These are phyloP conservation scores for Bellardia pandia DNA, from an alignment of 2,888 invertebrate genomes.

Conservation along the genomic window DNA sequence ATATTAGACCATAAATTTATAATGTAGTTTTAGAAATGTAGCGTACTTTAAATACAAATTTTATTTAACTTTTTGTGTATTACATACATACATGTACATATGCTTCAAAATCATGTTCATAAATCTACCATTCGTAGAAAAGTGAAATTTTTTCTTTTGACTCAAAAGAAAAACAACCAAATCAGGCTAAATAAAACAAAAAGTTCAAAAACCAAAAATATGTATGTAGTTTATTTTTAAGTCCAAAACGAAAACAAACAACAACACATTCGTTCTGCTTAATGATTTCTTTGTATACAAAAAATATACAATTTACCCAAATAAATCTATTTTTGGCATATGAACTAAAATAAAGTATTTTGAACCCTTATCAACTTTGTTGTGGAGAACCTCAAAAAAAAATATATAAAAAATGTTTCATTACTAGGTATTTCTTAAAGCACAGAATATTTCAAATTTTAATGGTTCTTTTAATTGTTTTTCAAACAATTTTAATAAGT, in stretches of 20 bases:
- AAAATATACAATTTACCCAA: constrained; percentile 11
- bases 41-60: neutral
- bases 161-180: neutral
- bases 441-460: constrained; percentile 12
- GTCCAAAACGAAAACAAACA: constrained; percentile 31
- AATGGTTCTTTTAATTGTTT: neutral
- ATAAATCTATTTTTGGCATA: constrained; percentile 20
- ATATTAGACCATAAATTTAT: no score
- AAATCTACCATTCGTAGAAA: constrained; percentile 51
- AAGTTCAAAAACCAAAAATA: constrained; percentile 63
- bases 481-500: neutral
- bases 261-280: constrained; percentile 71
- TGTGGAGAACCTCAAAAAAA: neutral
- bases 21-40: neutral
- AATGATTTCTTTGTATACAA: constrained; percentile 63
- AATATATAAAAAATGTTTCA: neutral
- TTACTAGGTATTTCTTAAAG: neutral
- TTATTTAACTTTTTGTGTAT: constrained; percentile 13
- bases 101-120: constrained; percentile 22
- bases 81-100: constrained; percentile 1
- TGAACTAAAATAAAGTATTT: neutral
- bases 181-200: constrained; percentile 21
- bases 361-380: constrained; percentile 11
- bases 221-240: constrained; percentile 48
- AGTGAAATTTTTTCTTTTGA: constrained; percentile 65